These are phyloP conservation scores for Hiodon alosoides DNA, from an alignment of 2,113 vertebrate species.

Conservation along the genomic window DNA sequence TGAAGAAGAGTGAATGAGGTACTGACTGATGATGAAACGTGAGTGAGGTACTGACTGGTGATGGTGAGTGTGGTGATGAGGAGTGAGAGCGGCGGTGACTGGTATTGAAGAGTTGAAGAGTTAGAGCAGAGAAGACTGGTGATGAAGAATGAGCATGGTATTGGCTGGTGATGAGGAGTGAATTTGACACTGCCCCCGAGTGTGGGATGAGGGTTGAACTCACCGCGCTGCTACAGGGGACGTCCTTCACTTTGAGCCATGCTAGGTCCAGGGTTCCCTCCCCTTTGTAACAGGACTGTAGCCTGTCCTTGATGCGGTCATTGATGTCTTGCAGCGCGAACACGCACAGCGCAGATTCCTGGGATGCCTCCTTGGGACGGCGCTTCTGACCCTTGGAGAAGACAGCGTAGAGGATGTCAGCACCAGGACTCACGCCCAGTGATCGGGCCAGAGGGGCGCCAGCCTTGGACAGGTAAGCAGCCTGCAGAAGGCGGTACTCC, in stretches of 20 bases:
- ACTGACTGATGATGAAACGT: too few relatives aligned
- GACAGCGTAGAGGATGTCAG: constrained; percentile 86
- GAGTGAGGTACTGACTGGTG: too few relatives aligned
- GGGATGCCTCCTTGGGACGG: constrained; percentile 81
- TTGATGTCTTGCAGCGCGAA: constrained; percentile 92
- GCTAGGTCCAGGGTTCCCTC: constrained; percentile 93
- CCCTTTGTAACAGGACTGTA: constrained; percentile 96
- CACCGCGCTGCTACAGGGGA: constrained; percentile 95
- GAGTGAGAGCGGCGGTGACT: too few relatives aligned
- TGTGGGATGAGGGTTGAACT: constrained; percentile 48
- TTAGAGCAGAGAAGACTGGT: not conserved
- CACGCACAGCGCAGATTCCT: constrained; percentile 91
- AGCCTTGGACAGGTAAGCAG: constrained; percentile 89
- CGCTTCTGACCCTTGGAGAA: constrained; percentile 98
- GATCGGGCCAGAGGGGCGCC: constrained; percentile 80
- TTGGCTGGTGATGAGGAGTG: not conserved
- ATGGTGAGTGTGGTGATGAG: too few relatives aligned
- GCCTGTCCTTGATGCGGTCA: constrained; percentile 88
- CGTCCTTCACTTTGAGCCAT: constrained; percentile 98
- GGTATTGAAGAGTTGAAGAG: too few relatives aligned
- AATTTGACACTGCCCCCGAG: not conserved
- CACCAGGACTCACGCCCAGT: constrained; percentile 74
- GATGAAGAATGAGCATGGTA: not conserved
- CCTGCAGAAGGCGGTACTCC: constrained; percentile 91
- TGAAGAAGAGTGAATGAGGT: too few relatives aligned